A percentile compares a stretch with the other conserved stretches of the same genome.
phyloP scores from a whole-genome alignment of 2,888 invertebrate species.

The Scaeva pyrastri region DNA sequence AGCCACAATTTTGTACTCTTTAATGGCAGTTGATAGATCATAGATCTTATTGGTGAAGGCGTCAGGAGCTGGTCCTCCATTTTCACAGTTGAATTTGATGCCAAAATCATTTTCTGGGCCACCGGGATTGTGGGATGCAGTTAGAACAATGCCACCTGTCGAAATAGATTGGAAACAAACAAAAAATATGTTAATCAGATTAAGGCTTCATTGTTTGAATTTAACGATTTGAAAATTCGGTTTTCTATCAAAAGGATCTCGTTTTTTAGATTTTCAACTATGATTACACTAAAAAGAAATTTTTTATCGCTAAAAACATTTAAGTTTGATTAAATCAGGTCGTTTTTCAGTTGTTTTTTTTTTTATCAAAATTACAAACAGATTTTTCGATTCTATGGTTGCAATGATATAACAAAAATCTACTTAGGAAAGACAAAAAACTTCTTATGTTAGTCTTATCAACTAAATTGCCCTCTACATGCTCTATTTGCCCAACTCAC shows the following conservation, averaged over 20 bases:
- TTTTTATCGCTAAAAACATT: neutral
- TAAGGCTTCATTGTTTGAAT: too few species aligned
- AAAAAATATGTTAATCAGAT: too few species aligned
- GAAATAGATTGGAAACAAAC: constrained; percentile 6
- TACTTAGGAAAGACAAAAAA: neutral
- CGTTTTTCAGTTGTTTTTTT: neutral
- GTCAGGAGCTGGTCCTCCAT: constrained; percentile 99
- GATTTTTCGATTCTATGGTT: neutral
- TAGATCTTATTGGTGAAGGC: constrained; percentile 94
- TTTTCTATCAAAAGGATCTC: too few species aligned
- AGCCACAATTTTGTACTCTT: constrained; percentile 91
- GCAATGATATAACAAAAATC: constrained; percentile 26
- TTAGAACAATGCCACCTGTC: constrained; percentile 96
- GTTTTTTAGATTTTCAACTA: too few species aligned
- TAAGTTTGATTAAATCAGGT: neutral
- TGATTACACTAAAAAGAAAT: too few species aligned
- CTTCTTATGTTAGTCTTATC: constrained; percentile 33
- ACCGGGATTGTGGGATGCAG: constrained; percentile 99
- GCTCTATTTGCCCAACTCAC: constrained; percentile 36
- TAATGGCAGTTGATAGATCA: constrained; percentile 90
- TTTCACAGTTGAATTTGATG: constrained; percentile 98
- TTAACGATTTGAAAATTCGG: too few species aligned
- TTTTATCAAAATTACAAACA: neutral
- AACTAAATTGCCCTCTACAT: constrained; percentile 46
- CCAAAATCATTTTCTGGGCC: constrained; percentile 99